A percentile compares a stretch with the other conserved stretches of the same genome.
These are phyloP conservation scores for Hycleus phaleratus DNA, from an alignment of 1,140 invertebrate genomes.

Conservation along the genomic window DNA sequence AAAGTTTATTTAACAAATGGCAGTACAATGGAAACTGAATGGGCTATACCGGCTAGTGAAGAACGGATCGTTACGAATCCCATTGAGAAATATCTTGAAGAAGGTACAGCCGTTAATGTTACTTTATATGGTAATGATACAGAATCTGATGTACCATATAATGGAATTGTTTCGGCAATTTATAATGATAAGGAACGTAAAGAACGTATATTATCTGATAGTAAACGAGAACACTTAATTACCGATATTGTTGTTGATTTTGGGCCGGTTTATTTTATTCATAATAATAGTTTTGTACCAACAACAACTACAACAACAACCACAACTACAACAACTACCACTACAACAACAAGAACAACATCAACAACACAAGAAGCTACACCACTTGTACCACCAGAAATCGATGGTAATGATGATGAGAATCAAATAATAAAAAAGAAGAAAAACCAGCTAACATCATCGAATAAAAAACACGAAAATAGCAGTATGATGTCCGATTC, in stretches of 20 bases:
- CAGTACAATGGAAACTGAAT: slow-evolving; percentile 53
- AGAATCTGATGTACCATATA: slow-evolving; percentile 63
- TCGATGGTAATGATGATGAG: slow-evolving; percentile 11
- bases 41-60: slow-evolving; percentile 55
- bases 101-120: slow-evolving; percentile 71
- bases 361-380: slow-evolving; percentile 40
- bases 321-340: slow-evolving; percentile 57
- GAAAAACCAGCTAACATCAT: slow-evolving; percentile 7
- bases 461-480: slow-evolving; percentile 24
- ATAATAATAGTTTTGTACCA: slow-evolving; percentile 65
- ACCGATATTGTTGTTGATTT: slow-evolving; percentile 57
- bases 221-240: slow-evolving; percentile 55
- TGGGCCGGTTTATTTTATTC: slow-evolving; percentile 63
- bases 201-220: slow-evolving; percentile 48
- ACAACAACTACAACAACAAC: slow-evolving; percentile 66
- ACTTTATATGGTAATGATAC: slow-evolving; percentile 64
- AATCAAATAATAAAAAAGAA: slow-evolving; percentile 3
- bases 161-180: slow-evolving; percentile 57
- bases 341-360: slow-evolving; percentile 53
- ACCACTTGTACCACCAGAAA: slow-evolving; percentile 38
- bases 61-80: slow-evolving; percentile 51
- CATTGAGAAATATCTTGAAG: slow-evolving; percentile 54
- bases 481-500: slow-evolving; percentile 26
- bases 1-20: slow-evolving; percentile 55
- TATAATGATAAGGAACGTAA: slow-evolving; percentile 54